phyloP scores from a whole-genome alignment of 2,888 invertebrate species.

The Apocheima hispidaria region DNA sequence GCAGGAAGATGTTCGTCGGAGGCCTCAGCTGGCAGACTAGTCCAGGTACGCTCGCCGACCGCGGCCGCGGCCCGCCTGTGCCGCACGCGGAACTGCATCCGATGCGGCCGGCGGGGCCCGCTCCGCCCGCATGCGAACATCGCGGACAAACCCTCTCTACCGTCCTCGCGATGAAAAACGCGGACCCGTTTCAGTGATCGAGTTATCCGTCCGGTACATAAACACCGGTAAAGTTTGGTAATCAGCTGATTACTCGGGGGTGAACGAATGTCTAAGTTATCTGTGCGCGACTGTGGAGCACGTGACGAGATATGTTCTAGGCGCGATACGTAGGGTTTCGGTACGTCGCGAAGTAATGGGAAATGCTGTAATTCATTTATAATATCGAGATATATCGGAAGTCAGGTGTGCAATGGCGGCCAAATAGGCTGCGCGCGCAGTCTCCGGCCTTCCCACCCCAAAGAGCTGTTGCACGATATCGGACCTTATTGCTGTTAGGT shows the following conservation, averaged over 20 bases:
- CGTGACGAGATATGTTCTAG: constrained; percentile 54
- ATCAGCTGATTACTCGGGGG: constrained; percentile 81
- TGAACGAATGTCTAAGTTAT: constrained; percentile 63
- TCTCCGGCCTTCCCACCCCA: constrained; percentile 67
- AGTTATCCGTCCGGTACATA: constrained; percentile 65
- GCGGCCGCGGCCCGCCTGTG: constrained; percentile 65
- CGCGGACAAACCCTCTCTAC: constrained; percentile 54
- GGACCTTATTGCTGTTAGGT: constrained; percentile 65
- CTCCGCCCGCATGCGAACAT: constrained; percentile 61
- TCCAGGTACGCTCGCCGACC: constrained; percentile 92
- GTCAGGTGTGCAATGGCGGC: constrained; percentile 82
- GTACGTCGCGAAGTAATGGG: constrained; percentile 56
- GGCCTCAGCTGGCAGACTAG: constrained; percentile 99
- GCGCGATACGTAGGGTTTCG: constrained; percentile 54
- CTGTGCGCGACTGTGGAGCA: constrained; percentile 57
- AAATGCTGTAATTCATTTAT: constrained; percentile 73
- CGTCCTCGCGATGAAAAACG: constrained; percentile 57
- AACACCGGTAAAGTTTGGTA: constrained; percentile 82
- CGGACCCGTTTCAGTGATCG: constrained; percentile 69
- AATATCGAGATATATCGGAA: constrained; percentile 74
- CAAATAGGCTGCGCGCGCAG: constrained; percentile 85
- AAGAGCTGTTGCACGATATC: constrained; percentile 66
- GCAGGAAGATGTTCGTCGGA: constrained; percentile 99
- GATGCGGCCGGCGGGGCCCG: constrained; percentile 66
- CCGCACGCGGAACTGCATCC: constrained; percentile 72